Conservation (phyloP, 2,113 vertebrate species). For the Xiphophorus hellerii region DNA sequence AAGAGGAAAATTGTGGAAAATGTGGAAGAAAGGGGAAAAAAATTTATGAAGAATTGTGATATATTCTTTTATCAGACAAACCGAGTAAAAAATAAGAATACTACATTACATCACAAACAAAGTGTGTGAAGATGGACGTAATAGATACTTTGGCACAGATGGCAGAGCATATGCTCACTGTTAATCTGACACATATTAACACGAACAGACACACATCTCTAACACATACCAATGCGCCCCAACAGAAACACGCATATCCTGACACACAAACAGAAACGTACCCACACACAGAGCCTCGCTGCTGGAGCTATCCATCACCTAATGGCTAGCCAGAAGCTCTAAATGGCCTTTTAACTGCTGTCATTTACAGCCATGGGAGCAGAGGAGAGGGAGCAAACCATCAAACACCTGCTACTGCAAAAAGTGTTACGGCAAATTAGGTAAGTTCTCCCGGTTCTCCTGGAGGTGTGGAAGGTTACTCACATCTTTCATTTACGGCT, state of each 20-base stretch:
- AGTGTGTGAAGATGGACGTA: constrained; percentile 42
- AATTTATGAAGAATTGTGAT: background rate
- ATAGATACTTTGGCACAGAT: constrained; percentile 51
- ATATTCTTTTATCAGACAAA: constrained; percentile 3
- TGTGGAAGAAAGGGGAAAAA: background rate
- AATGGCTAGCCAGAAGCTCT: constrained; percentile 46
- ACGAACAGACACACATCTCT: constrained; percentile 19
- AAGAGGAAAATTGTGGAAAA: background rate
- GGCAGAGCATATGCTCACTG: constrained; percentile 52
- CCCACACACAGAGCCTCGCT: constrained; percentile 13
- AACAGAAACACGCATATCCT: background rate
- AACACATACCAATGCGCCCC: constrained; percentile 8
- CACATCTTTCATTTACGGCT: background rate
- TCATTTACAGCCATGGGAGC: constrained; percentile 63
- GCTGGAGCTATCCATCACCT: constrained; percentile 59
- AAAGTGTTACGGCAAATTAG: constrained; percentile 46
- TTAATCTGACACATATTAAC: constrained; percentile 36
- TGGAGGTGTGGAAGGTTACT: constrained; percentile 14
- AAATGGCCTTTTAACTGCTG: constrained; percentile 72
- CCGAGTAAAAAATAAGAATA: constrained; percentile 28
- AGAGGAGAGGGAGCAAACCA: constrained; percentile 12
- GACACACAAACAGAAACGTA: background rate
- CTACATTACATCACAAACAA: constrained; percentile 35
- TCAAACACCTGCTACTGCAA: constrained; percentile 50
- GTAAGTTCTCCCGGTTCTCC: constrained; percentile 8